These are phyloP conservation scores for Ormyrus pomaceus DNA, from an alignment of 2,888 invertebrate species.

Conservation along the genomic window DNA sequence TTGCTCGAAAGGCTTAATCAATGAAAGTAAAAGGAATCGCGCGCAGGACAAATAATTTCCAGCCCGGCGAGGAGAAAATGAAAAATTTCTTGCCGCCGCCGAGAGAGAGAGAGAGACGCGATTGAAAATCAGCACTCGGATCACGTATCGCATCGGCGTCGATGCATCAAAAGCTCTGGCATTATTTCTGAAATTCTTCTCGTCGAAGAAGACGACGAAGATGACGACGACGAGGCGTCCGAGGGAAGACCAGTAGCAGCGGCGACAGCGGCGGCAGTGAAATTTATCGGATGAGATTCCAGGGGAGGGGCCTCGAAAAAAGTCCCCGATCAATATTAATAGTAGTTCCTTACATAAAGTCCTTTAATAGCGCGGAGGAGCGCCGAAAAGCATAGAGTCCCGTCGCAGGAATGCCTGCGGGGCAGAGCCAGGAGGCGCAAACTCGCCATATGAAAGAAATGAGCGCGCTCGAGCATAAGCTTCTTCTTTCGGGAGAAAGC, in stretches of 20 bases:
- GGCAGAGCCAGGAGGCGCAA: not conserved
- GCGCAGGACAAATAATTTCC: no score
- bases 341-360: slow-evolving; percentile 13
- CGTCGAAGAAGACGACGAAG: no score
- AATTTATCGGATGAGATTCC: slow-evolving; percentile 35
- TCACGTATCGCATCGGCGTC: no score
- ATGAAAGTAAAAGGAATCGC: no score
- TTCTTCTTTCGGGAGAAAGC: not conserved
- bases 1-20: no score
- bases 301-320: not conserved
- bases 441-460: slow-evolving; percentile 24
- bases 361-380: slow-evolving; percentile 28
- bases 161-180: no score
- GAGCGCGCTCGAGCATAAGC: not conserved
- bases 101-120: no score
- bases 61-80: no score
- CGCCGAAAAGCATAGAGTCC: slow-evolving; percentile 6
- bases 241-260: no score
- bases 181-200: no score
- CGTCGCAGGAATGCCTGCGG: slow-evolving; percentile 10
- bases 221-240: not conserved
- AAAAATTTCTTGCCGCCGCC: no score
- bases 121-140: no score
- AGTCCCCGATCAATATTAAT: slow-evolving; percentile 41
- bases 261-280: not conserved